These are phyloP conservation scores for Tetramorium simillimum DNA, from an alignment of 1,140 invertebrate species.

Conservation along the genomic window DNA sequence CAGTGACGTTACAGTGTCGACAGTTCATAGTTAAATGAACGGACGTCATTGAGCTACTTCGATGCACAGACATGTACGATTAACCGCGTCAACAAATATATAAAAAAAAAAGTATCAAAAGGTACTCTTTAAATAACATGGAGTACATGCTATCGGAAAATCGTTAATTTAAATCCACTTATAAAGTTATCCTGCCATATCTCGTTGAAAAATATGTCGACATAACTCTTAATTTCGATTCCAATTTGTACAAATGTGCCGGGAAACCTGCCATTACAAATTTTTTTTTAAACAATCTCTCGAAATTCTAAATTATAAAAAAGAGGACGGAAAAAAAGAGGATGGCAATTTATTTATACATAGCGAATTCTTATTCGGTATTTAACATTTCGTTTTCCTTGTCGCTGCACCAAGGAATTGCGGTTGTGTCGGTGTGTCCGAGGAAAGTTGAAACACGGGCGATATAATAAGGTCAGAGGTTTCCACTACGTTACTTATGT, in stretches of 20 bases:
- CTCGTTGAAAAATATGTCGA: constrained; percentile 2
- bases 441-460: constrained; percentile 15
- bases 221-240: neutral
- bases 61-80: neutral
- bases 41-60: constrained; percentile 40
- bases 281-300: neutral
- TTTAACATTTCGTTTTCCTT: constrained; percentile 42
- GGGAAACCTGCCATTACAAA: neutral
- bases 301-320: neutral
- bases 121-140: constrained; percentile 27
- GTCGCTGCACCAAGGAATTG: constrained; percentile 2
- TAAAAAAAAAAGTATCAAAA: neutral
- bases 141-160: neutral
- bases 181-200: neutral
- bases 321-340: neutral
- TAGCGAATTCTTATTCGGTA: neutral
- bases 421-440: constrained; percentile 19
- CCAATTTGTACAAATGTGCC: neutral
- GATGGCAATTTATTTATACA: too few relatives aligned
- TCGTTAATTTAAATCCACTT: constrained; percentile 16
- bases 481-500: constrained; percentile 52
- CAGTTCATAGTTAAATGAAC: constrained; percentile 32
- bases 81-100: constrained; percentile 4
- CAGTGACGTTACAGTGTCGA: constrained; percentile 7
- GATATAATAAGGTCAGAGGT: constrained; percentile 49